A percentile compares a stretch with the other conserved stretches of the same genome.
Conservation (phyloP, 2,797 vertebrate species). For the Taeniopygia guttata region DNA sequence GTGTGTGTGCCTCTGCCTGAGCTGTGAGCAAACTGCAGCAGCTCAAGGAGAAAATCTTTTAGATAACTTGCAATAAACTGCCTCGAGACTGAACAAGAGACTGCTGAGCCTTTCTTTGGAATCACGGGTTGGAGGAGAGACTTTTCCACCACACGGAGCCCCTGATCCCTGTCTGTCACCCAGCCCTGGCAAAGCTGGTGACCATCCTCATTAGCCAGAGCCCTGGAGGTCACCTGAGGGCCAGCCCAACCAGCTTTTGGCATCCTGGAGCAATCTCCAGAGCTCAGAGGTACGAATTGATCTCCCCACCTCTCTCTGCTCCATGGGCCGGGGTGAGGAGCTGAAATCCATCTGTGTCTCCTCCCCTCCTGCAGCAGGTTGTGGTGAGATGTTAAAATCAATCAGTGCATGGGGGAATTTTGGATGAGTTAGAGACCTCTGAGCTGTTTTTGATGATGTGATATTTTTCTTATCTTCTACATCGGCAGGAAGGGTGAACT, state of each 20-base stretch:
- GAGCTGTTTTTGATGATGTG: background rate
- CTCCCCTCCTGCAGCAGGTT: background rate
- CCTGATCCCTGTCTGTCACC: no score
- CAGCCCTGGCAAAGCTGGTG: background rate
- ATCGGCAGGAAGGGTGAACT: background rate
- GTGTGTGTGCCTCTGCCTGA: no score
- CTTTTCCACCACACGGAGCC: no score
- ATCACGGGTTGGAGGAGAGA: no score
- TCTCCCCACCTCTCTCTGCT: background rate
- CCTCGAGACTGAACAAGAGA: no score
- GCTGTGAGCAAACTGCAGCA: no score
- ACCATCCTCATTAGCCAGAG: background rate
- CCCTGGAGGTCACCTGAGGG: background rate
- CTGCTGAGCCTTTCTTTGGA: no score
- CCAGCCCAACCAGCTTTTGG: no score
- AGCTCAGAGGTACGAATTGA: background rate
- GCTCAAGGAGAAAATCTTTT: no score
- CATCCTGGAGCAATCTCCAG: background rate
- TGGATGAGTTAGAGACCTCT: background rate
- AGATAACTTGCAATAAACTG: no score
- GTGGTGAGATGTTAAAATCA: accelerated
- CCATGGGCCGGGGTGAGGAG: accelerated
- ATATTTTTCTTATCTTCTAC: background rate
- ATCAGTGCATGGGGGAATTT: background rate
- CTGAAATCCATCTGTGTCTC: background rate